A percentile compares a stretch with the other conserved stretches of the same genome.
phyloP scores from a whole-genome alignment of 2,113 vertebrate species.

The Pomatostomus ruficeps region DNA sequence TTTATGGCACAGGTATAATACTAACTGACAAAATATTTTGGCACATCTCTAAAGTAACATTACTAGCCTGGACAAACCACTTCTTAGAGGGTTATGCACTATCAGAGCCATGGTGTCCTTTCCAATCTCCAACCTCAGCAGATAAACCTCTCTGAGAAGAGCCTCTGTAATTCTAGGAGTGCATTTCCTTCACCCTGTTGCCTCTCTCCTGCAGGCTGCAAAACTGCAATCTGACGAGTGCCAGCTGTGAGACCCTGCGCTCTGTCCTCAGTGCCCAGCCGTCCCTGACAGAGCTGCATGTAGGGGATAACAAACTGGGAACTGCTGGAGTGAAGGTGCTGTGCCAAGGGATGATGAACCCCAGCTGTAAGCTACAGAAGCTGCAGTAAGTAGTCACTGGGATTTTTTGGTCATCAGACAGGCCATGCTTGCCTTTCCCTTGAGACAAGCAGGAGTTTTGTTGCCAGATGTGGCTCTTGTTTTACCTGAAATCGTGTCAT shows the following conservation, averaged over 20 bases:
- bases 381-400: slow-evolving; percentile 64
- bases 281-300: slow-evolving; percentile 46
- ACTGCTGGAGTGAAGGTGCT: slow-evolving; percentile 64
- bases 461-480: not conserved
- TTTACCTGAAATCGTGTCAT: not conserved
- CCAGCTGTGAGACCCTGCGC: slow-evolving; percentile 55
- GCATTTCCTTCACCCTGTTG: not conserved
- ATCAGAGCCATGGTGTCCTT: not conserved
- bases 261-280: not conserved
- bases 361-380: slow-evolving; percentile 66
- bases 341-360: slow-evolving; percentile 67
- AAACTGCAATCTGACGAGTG: slow-evolving; percentile 64
- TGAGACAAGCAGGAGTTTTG: not conserved
- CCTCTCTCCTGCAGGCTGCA: slow-evolving; percentile 51
- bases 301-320: slow-evolving; percentile 66
- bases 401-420: not conserved
- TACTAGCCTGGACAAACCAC: not conserved
- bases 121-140: not conserved
- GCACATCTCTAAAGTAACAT: not conserved
- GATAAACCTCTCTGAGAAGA: not conserved
- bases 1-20: not conserved
- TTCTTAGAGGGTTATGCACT: not conserved
- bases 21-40: not conserved
- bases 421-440: not conserved
- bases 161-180: not conserved